Evolutionary conservation across 2,888 invertebrate species (phyloP).

Genomic region (Kryphioiulus occultus): DNA sequence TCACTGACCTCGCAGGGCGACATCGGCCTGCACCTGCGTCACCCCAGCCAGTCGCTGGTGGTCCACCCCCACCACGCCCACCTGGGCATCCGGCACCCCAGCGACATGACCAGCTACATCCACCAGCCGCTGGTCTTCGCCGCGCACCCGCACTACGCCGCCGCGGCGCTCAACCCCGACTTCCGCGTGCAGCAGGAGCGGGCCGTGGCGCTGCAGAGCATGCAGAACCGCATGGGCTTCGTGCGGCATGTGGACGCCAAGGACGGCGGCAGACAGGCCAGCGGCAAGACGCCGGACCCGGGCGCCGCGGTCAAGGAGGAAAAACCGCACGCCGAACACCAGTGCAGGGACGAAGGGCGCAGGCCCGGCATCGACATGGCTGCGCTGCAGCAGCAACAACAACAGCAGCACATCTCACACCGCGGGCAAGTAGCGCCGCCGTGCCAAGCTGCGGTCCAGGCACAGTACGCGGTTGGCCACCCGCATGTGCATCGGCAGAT

Average conservation of each 20-base stretch:
- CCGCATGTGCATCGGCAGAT: conserved; percentile 54
- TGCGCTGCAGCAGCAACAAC: conserved; percentile 52
- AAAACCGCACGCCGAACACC: conserved; percentile 48
- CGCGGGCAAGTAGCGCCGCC: conserved; percentile 34
- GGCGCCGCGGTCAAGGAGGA: conserved; percentile 45
- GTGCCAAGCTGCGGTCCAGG: conserved; percentile 47
- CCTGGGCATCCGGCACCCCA: conserved; percentile 54
- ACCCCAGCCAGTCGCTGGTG: conserved; percentile 55
- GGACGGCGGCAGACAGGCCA: conserved; percentile 51
- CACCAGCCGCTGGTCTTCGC: conserved; percentile 56
- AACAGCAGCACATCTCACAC: conserved; percentile 50
- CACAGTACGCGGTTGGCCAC: conserved; percentile 55
- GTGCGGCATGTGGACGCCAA: conserved; percentile 48
- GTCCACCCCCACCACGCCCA: conserved; percentile 55
- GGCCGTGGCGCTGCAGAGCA: conserved; percentile 55
- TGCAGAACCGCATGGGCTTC: conserved; percentile 54
- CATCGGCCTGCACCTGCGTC: conserved; percentile 55
- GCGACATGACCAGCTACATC: conserved; percentile 54
- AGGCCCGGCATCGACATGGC: conserved; percentile 33
- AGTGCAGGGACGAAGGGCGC: conserved; percentile 46
- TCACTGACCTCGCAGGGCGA: conserved; percentile 52
- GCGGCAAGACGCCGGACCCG: conserved; percentile 52
- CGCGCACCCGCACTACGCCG: conserved; percentile 52
- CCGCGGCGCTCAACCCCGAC: conserved; percentile 54
- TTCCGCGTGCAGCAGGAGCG: conserved; percentile 55